Evolutionary conservation across 2,113 vertebrate genomes (phyloP).

Genomic region (Pyrgilauda ruficollis): DNA sequence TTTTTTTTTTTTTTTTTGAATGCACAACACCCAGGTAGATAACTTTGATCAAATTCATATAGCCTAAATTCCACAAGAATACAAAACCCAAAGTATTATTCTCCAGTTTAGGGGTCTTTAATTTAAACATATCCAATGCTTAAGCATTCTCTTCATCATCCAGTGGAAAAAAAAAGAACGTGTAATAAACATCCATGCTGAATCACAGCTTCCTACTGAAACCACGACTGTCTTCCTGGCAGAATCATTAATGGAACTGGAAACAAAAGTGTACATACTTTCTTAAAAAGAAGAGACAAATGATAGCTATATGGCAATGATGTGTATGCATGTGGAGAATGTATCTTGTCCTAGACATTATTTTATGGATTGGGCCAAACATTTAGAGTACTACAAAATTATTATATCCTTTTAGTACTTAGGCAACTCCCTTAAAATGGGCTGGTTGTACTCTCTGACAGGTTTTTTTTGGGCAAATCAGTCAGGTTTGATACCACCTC

Average conservation of each 20-base stretch:
- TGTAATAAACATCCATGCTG: neutral
- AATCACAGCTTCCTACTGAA: neutral
- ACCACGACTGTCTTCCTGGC: neutral
- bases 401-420: neutral
- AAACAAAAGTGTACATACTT: neutral
- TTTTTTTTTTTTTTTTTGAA: neutral
- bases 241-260: neutral
- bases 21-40: neutral
- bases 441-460: neutral
- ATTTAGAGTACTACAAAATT: neutral
- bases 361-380: neutral
- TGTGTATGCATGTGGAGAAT: neutral
- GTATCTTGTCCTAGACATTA: neutral
- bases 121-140: neutral
- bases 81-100: neutral
- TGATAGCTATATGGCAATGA: neutral
- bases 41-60: neutral
- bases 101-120: neutral
- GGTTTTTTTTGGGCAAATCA: neutral
- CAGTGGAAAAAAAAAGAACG: neutral
- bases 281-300: neutral
- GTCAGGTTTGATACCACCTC: neutral
- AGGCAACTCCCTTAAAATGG: neutral
- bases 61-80: neutral
- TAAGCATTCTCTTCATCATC: neutral